Base-by-base conservation (phyloP, 2,113 vertebrate species). In the Muscicapa adusta region DNA sequence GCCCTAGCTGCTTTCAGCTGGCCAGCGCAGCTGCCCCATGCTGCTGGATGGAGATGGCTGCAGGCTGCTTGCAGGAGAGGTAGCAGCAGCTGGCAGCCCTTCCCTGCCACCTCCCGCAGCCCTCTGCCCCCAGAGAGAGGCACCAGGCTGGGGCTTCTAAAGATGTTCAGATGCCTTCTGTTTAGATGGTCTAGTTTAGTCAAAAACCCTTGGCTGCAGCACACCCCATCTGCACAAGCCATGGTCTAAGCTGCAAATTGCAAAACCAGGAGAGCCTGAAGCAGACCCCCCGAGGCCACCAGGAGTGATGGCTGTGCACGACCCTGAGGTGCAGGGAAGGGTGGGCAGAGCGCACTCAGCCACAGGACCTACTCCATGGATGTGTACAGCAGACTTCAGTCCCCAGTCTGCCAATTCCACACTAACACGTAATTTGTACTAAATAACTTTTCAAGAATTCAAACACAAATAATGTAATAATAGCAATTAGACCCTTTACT, bases 381-480 rank as follows among this genome's bases (percentile, higher is more conserved):
- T 68, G 36, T 15, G 19, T 23, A 42, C 29, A 8, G 85, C 93
- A 70, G 62, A n/a, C 60, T 78, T 29, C 70, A 83, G 66, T 28
- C 66, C 63, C 73, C 88, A 28, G n/a, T n/a, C n/a, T 66, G 74
- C 90, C 91, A 79, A 28, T 74, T 20, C 53, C 51, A 48, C 73
- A 71, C 42, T 9, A 86, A 79, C 10, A 0, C 68, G 19, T 79
- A 95, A 96, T 92, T 84, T 93, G 83, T 54, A 24, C 88, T 90
- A 92, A 94, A 93, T 85, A 94, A 88, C 5, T 12, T 85, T 91
- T 94, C 60, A 56, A 91, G 88, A 93, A 77, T 84, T 83, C 75
- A 67, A 83, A 86, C 85, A 81, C 74, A 93, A 97, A 97, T 92
- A 96, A 86, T 25, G 79, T 91, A 96, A 97, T 93, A 89, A 94